Conservation (phyloP, 1,140 invertebrate genomes). For the Delia radicum region DNA sequence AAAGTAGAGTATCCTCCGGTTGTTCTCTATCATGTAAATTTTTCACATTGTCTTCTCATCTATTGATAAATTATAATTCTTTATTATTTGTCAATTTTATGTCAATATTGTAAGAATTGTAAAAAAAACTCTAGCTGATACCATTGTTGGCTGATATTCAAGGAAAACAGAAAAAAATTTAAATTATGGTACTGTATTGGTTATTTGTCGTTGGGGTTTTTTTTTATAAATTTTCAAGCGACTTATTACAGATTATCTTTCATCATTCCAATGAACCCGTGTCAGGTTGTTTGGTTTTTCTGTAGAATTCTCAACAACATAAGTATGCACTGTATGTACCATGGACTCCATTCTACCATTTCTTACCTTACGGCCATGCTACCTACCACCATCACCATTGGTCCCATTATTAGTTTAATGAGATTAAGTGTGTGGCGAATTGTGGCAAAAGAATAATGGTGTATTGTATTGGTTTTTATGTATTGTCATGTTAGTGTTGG, state of each 20-base stretch:
- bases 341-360: neutral
- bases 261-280: conserved; percentile 1
- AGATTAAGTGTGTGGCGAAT: conserved; percentile 9
- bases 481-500: neutral
- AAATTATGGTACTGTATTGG: neutral
- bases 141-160: neutral
- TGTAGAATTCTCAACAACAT: too few relatives aligned
- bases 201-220: neutral
- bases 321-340: neutral
- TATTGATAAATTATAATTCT: conserved; percentile 17
- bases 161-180: neutral
- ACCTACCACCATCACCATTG: neutral
- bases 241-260: conserved; percentile 25
- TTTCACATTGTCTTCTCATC: too few relatives aligned
- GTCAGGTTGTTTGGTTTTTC: neutral
- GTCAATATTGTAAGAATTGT: conserved; percentile 6
- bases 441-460: conserved; percentile 4
- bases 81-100: conserved; percentile 22
- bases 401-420: conserved; percentile 17
- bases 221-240: conserved; percentile 13
- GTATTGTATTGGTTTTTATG: neutral
- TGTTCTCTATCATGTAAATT: too few relatives aligned
- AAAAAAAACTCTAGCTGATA: neutral
- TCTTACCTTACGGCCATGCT: neutral
- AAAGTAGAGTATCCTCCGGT: too few relatives aligned